These are phyloP conservation scores for Cricetomys ansorgei DNA, from an alignment of 2,113 vertebrate genomes.

Conservation along the genomic window DNA sequence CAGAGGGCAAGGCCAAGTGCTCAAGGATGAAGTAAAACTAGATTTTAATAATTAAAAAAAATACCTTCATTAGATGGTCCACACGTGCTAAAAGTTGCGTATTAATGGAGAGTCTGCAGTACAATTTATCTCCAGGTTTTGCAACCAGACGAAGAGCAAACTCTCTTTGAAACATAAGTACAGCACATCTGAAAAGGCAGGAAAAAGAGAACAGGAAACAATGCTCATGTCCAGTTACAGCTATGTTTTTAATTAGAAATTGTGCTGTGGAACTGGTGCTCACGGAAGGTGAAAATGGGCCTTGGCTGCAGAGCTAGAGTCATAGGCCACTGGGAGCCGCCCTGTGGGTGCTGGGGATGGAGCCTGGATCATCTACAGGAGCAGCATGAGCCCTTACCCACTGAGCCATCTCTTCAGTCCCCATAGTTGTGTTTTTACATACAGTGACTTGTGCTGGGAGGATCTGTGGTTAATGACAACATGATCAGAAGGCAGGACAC, in stretches of 20 bases:
- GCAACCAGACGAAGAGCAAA: constrained; percentile 98
- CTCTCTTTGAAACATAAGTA: constrained; percentile 99
- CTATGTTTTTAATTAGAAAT: neutral
- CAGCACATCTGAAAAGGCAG: constrained; percentile 92
- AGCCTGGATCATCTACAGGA: neutral
- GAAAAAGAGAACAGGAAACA: constrained; percentile 6
- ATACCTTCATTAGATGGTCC: constrained; percentile 98
- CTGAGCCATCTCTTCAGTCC: neutral
- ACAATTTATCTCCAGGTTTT: constrained; percentile 95
- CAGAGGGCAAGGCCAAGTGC: neutral
- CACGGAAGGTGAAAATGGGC: neutral
- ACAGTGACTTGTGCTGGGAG: neutral
- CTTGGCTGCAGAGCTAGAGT: neutral
- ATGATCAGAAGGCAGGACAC: neutral
- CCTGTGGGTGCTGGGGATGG: neutral
- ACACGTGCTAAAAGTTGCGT: constrained; percentile 97
- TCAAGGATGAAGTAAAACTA: constrained; percentile 16
- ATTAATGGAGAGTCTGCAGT: constrained; percentile 97
- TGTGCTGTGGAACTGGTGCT: neutral
- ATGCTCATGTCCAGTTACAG: neutral
- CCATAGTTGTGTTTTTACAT: neutral
- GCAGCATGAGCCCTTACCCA: neutral
- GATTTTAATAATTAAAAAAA: constrained; percentile 49
- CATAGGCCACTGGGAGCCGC: neutral
- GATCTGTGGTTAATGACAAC: neutral